Conservation (phyloP, 2,888 invertebrate genomes). For the Hirtodrosophila confusa region DNA sequence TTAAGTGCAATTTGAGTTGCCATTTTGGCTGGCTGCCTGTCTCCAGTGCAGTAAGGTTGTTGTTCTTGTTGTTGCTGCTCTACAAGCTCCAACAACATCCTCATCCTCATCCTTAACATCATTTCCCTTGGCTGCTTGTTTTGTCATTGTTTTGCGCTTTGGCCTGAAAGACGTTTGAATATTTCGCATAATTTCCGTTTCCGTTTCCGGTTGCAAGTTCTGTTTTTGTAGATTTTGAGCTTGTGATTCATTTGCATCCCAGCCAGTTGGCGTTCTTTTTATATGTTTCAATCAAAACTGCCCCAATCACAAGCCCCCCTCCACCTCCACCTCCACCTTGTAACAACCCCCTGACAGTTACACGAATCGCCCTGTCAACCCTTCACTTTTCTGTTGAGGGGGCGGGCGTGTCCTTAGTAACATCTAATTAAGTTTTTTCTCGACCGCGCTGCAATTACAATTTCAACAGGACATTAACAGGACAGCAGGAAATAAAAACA, state of each 20-base stretch:
- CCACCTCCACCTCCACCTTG: too few relatives aligned
- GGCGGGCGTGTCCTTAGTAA: constrained; percentile 58
- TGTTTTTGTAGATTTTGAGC: constrained; percentile 4
- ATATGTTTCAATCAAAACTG: constrained; percentile 61
- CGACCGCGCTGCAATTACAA: constrained; percentile 65
- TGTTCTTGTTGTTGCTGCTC: constrained; percentile 8
- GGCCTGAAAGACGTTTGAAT: constrained; percentile 35
- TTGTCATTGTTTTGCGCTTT: constrained; percentile 48
- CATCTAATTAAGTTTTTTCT: constrained; percentile 75
- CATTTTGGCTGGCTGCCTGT: constrained; percentile 59
- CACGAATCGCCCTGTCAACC: constrained; percentile 7
- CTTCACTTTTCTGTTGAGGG: constrained; percentile 4
- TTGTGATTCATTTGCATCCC: constrained; percentile 59
- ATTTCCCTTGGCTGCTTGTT: constrained; percentile 50
- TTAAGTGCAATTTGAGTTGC: constrained; percentile 76
- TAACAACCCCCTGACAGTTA: too few relatives aligned
- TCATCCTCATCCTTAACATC: constrained; percentile 16
- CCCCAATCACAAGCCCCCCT: background rate
- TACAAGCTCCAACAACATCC: constrained; percentile 13
- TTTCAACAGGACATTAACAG: constrained; percentile 63
- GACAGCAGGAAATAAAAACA: constrained; percentile 7
- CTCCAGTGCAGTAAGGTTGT: constrained; percentile 3
- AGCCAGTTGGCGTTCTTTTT: constrained; percentile 3
- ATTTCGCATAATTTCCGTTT: constrained; percentile 78
- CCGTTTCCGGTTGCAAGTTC: constrained; percentile 72